Evolutionary conservation across 2,113 vertebrate species (phyloP).

Genomic region (Nerophis lumbriciformis): DNA sequence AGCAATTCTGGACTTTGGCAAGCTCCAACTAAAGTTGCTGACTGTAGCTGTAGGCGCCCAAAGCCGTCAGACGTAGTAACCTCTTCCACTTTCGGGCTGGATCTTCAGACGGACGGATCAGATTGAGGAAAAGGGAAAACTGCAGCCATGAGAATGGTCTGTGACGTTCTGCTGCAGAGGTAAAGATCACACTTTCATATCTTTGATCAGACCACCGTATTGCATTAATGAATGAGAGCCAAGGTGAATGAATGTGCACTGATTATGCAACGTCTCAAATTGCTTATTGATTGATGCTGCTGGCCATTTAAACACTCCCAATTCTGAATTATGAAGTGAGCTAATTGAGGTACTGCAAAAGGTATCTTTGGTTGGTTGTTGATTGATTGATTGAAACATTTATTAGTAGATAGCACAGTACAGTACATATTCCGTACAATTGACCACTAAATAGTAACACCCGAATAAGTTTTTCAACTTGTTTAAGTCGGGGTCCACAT

Average conservation of each 20-base stretch:
- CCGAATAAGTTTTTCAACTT: too few species aligned
- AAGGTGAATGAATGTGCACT: neutral
- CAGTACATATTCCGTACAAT: too few species aligned
- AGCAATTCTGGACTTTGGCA: conserved; percentile 13
- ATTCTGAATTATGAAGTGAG: too few species aligned
- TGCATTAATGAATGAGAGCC: conserved; percentile 7
- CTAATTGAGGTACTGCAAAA: too few species aligned
- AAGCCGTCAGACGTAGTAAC: neutral
- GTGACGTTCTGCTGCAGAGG: conserved; percentile 85
- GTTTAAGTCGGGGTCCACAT: too few species aligned
- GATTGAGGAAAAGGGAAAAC: conserved; percentile 16
- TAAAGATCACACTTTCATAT: conserved; percentile 64
- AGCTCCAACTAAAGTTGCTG: conserved; percentile 5
- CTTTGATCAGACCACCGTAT: conserved; percentile 13
- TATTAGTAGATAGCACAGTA: too few species aligned
- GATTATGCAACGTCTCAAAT: too few species aligned
- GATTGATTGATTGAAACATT: too few species aligned
- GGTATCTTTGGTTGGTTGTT: too few species aligned
- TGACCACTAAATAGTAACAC: too few species aligned
- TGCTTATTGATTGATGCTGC: too few species aligned
- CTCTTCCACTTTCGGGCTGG: conserved; percentile 9
- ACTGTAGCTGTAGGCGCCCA: neutral
- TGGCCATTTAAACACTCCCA: too few species aligned
- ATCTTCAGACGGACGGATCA: conserved; percentile 22
- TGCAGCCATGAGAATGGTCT: conserved; percentile 76